These are phyloP conservation scores for Sinelater perroti DNA, from an alignment of 2,888 invertebrate species.

Conservation along the genomic window DNA sequence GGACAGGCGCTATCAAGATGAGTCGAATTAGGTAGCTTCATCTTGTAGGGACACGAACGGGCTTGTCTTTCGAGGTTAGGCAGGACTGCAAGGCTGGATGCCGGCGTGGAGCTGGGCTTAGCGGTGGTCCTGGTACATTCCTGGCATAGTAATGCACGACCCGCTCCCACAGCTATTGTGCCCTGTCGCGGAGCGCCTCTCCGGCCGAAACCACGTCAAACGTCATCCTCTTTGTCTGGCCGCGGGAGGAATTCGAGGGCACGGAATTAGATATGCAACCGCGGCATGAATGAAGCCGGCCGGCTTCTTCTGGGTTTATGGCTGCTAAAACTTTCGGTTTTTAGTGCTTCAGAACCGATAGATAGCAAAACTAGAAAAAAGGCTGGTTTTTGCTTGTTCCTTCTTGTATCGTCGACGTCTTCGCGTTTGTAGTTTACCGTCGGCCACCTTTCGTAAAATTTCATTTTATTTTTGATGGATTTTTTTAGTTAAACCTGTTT, in stretches of 20 bases:
- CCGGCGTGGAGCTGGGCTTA: conserved; percentile 24
- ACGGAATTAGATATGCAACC: conserved; percentile 3
- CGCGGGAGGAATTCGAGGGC: neutral
- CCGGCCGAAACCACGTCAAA: conserved; percentile 24
- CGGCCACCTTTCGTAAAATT: too few relatives aligned
- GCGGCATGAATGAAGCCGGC: conserved; percentile 6
- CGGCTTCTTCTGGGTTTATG: neutral
- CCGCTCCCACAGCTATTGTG: conserved; percentile 34
- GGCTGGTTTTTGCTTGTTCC: too few relatives aligned
- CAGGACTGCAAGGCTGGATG: conserved; percentile 26
- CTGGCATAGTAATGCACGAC: conserved; percentile 33
- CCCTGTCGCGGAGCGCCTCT: conserved; percentile 24
- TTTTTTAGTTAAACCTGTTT: too few relatives aligned
- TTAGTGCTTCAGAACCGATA: too few relatives aligned
- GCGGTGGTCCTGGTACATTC: conserved; percentile 38
- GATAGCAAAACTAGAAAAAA: too few relatives aligned
- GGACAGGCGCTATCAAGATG: conserved; percentile 29
- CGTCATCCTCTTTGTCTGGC: conserved; percentile 19
- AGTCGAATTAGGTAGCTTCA: conserved; percentile 30
- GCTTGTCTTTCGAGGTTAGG: conserved; percentile 26
- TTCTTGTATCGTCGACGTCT: too few relatives aligned
- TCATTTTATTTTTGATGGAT: too few relatives aligned
- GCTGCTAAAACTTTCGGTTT: conserved; percentile 1
- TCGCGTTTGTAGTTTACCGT: too few relatives aligned
- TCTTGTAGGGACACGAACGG: conserved; percentile 27